Conservation (phyloP, 2,113 vertebrate species). For the Dicentrarchus labrax region DNA sequence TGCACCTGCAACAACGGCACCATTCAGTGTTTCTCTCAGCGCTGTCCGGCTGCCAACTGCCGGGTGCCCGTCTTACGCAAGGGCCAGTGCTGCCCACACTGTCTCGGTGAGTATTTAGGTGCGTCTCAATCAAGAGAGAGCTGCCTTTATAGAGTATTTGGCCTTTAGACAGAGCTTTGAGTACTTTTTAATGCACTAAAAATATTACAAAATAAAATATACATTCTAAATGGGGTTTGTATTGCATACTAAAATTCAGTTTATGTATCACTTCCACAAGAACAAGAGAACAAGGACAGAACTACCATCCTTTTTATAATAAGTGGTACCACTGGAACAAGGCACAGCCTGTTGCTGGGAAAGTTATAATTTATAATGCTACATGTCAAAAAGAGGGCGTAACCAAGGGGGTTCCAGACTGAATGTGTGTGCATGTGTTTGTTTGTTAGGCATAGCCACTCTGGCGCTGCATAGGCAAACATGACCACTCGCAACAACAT, state of each 20-base stretch:
- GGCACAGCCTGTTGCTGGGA: conserved; percentile 43
- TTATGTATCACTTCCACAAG: conserved; percentile 25
- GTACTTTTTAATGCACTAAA: conserved; percentile 8
- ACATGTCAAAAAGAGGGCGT: conserved; percentile 46
- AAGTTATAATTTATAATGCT: conserved; percentile 32
- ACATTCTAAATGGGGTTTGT: conserved; percentile 5
- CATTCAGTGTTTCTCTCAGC: conserved; percentile 87
- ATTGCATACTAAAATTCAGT: background rate
- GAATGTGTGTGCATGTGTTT: conserved; percentile 38
- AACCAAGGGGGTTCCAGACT: conserved; percentile 28
- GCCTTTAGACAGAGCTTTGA: background rate
- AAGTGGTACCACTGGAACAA: conserved; percentile 26
- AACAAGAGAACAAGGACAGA: background rate
- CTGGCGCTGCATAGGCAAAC: conserved; percentile 74
- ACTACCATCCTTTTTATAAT: background rate
- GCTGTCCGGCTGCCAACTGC: conserved; percentile 83
- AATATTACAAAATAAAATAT: no score
- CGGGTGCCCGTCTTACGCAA: conserved; percentile 86
- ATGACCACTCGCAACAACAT: conserved; percentile 61
- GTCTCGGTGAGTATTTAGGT: conserved; percentile 80
- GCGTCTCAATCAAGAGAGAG: background rate
- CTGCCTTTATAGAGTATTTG: background rate
- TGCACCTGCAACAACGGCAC: conserved; percentile 86
- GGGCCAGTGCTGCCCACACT: conserved; percentile 89
- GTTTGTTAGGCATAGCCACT: conserved; percentile 61